Evolutionary conservation across 2,113 vertebrate species (phyloP).

Genomic region (Noturus placidus): DNA sequence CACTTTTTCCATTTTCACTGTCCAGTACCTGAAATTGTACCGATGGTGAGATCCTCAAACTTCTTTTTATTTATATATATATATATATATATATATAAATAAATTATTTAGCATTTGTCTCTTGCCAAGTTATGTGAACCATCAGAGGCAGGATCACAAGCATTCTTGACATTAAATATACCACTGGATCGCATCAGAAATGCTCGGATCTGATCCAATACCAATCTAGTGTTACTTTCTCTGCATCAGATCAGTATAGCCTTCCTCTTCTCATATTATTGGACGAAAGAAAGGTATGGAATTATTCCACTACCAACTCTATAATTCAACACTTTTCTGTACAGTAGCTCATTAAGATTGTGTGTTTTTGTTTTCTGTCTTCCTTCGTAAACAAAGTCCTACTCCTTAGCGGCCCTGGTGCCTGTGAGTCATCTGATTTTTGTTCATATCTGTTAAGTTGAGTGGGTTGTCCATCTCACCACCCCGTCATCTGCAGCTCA

Average conservation of each 20-base stretch:
- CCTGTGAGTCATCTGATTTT: not conserved
- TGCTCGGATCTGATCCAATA: not conserved
- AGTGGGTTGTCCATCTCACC: slow-evolving; percentile 6
- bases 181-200: not conserved
- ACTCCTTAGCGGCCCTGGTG: not conserved
- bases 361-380: not conserved
- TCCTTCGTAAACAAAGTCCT: not conserved
- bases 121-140: not conserved
- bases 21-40: not conserved
- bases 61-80: too few species aligned
- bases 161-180: not conserved
- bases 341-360: not conserved
- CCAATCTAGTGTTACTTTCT: not conserved
- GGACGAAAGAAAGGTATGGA: too few species aligned
- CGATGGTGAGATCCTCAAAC: too few species aligned
- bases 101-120: not conserved
- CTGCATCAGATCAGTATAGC: not conserved
- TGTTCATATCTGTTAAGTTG: slow-evolving; percentile 13
- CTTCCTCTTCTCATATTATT: not conserved
- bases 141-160: not conserved
- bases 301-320: not conserved
- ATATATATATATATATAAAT: too few species aligned
- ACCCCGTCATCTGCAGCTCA: slow-evolving; percentile 10
- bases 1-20: not conserved
- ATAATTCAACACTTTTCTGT: not conserved